A percentile compares a stretch with the other conserved stretches of the same genome.
phyloP scores from a whole-genome alignment of 1,140 invertebrate species.

The Parasteatoda tepidariorum region DNA sequence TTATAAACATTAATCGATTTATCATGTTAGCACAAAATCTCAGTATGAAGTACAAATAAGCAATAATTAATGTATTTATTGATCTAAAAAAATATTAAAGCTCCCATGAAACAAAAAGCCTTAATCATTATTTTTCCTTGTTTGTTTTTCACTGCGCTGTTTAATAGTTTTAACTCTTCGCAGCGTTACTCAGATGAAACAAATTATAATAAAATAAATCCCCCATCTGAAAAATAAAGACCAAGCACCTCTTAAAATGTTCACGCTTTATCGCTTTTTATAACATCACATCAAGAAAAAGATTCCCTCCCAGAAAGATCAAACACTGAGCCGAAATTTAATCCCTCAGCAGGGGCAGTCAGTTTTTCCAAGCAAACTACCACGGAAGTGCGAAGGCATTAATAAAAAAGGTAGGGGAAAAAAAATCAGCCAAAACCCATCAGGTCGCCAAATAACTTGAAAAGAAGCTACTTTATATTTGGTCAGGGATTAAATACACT shows the following conservation, averaged over 20 bases:
- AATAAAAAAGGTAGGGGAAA: not conserved
- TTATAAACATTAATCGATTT: no score
- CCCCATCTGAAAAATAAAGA: not conserved
- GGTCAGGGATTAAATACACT: not conserved
- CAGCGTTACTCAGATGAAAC: not conserved
- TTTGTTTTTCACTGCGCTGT: no score
- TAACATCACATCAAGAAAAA: not conserved
- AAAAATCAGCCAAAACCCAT: not conserved
- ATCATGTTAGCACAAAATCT: no score
- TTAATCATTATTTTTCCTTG: no score
- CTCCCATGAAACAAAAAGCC: no score
- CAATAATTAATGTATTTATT: no score
- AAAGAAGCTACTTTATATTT: not conserved
- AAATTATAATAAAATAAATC: not conserved
- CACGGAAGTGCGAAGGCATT: not conserved
- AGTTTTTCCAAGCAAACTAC: not conserved
- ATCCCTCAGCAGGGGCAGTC: not conserved
- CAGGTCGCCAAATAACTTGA: slow-evolving; percentile 7
- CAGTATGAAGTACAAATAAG: no score
- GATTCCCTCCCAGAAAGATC: not conserved
- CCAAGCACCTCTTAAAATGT: not conserved
- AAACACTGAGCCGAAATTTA: not conserved
- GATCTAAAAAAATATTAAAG: no score
- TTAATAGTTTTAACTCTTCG: not conserved
- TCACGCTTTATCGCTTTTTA: not conserved